Base-by-base conservation (phyloP, 2,888 invertebrate genomes). In the Troglohyphantes excavatus region DNA sequence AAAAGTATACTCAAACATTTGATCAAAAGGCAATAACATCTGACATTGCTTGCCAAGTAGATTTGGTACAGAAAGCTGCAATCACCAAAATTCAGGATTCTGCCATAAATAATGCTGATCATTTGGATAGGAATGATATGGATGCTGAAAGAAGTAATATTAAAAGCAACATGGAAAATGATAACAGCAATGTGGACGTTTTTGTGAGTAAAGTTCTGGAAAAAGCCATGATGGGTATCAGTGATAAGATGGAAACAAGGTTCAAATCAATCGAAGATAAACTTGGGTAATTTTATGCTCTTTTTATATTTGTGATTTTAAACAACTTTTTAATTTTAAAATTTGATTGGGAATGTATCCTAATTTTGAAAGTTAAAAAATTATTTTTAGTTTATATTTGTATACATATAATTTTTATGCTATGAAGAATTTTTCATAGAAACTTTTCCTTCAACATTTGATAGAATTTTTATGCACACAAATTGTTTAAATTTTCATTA, bases 201-300 rank as follows among this genome's bases (percentile, higher is more conserved):
- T 17, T 75, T 39, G 23, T 83, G 0, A 70, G 67, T 63, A 82
- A 89, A 83, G 59, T 43, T 29, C 27, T 83, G 7, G 82, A 89
- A 63, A 83, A 83, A 68, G 63, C 76, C 11, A 13, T 89, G 13
- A 26, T 13, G 0, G 75, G 33, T 43, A 61, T 83, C 7, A 76
- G 39, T 13, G 61, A 27, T 21, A 82, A 82, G 63, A 59, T 89
- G 13, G 83, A 89, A 27, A 63, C 67, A 68, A 89, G 89, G 43
- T 61, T 89, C 3, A 83, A 82, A 46, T 59, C n/a, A 17, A 83
- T 89, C 61, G 89, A 89, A 76, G 39, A 89, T 9, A 70, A 82
- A 5, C 27, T 89, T n/a, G 73, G 70, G 89, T 76, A 83, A 23
- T 86, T 39, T 13, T 63, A 59, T 39, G 11, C 23, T 26, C 39